Conservation (phyloP, 30 jellyfish, hydroid and myxozoan genomes). For the Turritopsis rubra region DNA sequence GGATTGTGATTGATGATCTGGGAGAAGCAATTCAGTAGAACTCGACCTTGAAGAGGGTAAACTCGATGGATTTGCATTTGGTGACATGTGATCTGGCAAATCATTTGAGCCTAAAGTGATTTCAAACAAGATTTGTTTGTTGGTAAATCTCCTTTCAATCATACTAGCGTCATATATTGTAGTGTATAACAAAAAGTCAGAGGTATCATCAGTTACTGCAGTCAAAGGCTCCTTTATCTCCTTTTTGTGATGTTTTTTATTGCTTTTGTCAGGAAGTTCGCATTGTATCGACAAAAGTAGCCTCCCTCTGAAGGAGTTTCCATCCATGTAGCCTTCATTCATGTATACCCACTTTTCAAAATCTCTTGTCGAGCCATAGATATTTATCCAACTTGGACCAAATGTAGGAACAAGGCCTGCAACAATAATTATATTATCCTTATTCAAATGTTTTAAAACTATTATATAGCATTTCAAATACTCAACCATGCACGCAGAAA, state of each 20-base stretch:
- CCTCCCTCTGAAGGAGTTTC: conserved; percentile 26
- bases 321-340: conserved; percentile 24
- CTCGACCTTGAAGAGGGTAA: neutral
- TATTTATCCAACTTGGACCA: conserved; percentile 48
- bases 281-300: conserved; percentile 1
- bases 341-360: conserved; percentile 7
- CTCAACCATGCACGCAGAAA: too few relatives aligned
- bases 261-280: neutral
- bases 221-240: too few relatives aligned
- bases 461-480: too few relatives aligned
- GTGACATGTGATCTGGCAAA: neutral
- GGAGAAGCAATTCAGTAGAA: neutral
- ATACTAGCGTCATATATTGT: conserved; percentile 49
- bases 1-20: neutral
- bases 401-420: conserved; percentile 18
- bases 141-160: conserved; percentile 45
- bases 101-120: conserved; percentile 38
- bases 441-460: too few relatives aligned
- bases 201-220: too few relatives aligned
- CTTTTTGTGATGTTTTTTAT: too few relatives aligned
- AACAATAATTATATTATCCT: neutral
- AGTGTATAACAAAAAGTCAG: conserved; percentile 40
- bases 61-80: conserved; percentile 2
- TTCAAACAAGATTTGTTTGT: conserved; percentile 44
- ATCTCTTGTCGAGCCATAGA: conserved; percentile 45